phyloP scores from a whole-genome alignment of 2,888 invertebrate genomes.

The Callyntrura sp. region DNA sequence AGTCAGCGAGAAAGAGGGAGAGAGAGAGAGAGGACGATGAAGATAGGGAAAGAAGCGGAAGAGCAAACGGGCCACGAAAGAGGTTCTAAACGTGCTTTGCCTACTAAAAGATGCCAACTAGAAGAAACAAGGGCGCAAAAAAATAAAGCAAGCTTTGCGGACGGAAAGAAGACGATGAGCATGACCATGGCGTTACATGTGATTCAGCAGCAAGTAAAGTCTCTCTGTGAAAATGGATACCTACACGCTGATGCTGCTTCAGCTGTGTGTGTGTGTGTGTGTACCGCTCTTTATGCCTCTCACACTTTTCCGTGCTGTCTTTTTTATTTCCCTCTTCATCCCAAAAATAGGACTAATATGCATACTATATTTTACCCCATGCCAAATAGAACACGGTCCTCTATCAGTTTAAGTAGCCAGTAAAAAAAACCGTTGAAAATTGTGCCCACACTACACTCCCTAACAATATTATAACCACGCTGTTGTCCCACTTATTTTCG shows the following conservation, averaged over 20 bases:
- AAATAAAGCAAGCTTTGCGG: conserved; percentile 46
- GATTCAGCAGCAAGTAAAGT: conserved; percentile 33
- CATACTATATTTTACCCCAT: too few relatives aligned
- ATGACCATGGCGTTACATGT: conserved; percentile 20
- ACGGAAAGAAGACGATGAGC: conserved; percentile 38
- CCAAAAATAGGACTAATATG: not conserved
- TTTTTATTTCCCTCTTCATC: not conserved
- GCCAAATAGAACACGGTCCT: too few relatives aligned
- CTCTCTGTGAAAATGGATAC: not conserved
- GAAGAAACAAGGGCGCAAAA: conserved; percentile 62
- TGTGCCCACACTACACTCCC: too few relatives aligned
- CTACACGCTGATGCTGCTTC: too few relatives aligned
- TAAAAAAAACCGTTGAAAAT: too few relatives aligned
- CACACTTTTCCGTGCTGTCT: conserved; percentile 11
- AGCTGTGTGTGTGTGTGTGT: too few relatives aligned
- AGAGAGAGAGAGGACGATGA: not conserved
- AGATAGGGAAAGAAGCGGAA: conserved; percentile 62
- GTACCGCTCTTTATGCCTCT: not conserved
- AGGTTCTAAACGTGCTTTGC: conserved; percentile 82
- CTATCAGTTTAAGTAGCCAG: too few relatives aligned
- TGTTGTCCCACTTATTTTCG: too few relatives aligned
- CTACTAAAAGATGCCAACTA: conserved; percentile 79
- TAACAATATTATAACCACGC: too few relatives aligned
- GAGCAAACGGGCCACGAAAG: conserved; percentile 82
- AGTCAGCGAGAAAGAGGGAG: not conserved